A percentile compares a stretch with the other conserved stretches of the same genome.
Evolutionary conservation across 2,797 vertebrate genomes (phyloP).

Genomic region (Melanotaenia parkinsoni): DNA sequence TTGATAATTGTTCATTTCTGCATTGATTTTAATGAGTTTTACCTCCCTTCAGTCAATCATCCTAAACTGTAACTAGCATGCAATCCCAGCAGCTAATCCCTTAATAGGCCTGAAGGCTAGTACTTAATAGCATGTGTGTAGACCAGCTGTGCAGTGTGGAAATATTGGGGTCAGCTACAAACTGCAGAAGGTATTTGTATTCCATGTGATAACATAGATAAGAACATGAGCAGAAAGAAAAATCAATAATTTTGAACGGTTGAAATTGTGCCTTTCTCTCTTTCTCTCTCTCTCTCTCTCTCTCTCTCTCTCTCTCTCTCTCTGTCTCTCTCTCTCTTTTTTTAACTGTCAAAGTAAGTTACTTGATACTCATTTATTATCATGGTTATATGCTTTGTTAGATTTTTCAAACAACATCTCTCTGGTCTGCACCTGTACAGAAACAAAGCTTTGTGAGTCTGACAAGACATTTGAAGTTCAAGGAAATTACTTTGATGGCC

Average conservation of each 20-base stretch:
- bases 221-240: constrained; percentile 4
- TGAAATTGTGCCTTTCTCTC: not conserved
- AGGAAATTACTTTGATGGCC: constrained; percentile 37
- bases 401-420: not conserved
- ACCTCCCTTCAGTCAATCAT: constrained; percentile 29
- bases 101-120: constrained; percentile 79
- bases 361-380: not conserved
- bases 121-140: constrained; percentile 62
- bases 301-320: too few species aligned
- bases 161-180: constrained; percentile 69
- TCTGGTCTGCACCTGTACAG: not conserved
- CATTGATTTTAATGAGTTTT: constrained; percentile 30
- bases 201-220: constrained; percentile 33
- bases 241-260: not conserved
- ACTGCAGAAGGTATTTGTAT: constrained; percentile 47
- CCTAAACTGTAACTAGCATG: constrained; percentile 43
- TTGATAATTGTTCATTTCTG: constrained; percentile 23
- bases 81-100: constrained; percentile 72
- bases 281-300: too few species aligned
- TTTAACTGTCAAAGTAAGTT: not conserved
- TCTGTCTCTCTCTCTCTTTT: not conserved
- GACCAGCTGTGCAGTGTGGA: constrained; percentile 47
- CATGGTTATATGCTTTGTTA: not conserved
- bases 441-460: not conserved
- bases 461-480: constrained; percentile 18